These are phyloP conservation scores for Halesus radiatus DNA, from an alignment of 1,140 invertebrate genomes.

Conservation along the genomic window DNA sequence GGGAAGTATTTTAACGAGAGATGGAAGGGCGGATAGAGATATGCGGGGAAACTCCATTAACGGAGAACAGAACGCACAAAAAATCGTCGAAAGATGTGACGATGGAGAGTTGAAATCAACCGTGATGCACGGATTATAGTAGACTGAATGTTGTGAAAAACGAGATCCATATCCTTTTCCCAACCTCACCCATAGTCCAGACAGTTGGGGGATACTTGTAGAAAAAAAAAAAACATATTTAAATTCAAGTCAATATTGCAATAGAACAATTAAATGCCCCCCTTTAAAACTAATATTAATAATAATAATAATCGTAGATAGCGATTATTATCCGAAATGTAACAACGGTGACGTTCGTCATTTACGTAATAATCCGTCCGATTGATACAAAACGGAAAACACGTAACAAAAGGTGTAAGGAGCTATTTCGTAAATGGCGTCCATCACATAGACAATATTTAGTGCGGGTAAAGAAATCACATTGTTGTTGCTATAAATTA, in stretches of 20 bases:
- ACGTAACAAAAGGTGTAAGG: neutral
- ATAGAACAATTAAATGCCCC: neutral
- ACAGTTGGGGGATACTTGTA: no score
- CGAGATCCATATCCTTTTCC: no score
- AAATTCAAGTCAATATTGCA: neutral
- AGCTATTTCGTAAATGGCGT: neutral
- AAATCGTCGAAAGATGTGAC: no score
- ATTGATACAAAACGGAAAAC: conserved; percentile 1
- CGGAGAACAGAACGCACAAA: no score
- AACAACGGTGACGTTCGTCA: neutral
- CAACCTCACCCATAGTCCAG: no score
- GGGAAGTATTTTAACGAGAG: no score
- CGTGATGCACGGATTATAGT: no score
- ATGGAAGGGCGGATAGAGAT: neutral
- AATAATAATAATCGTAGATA: neutral
- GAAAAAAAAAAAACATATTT: neutral
- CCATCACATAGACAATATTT: neutral
- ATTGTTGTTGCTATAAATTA: neutral
- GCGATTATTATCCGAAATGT: no score
- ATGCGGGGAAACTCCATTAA: no score
- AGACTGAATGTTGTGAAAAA: no score
- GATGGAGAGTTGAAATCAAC: no score
- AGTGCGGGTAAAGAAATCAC: conserved; percentile 15
- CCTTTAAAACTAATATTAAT: neutral
- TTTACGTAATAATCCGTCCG: neutral